Percentiles rank a stretch among this genome's conserved stretches.
These are phyloP conservation scores for Heliangelus exortis DNA, from an alignment of 2,797 vertebrate species.

Conservation along the genomic window DNA sequence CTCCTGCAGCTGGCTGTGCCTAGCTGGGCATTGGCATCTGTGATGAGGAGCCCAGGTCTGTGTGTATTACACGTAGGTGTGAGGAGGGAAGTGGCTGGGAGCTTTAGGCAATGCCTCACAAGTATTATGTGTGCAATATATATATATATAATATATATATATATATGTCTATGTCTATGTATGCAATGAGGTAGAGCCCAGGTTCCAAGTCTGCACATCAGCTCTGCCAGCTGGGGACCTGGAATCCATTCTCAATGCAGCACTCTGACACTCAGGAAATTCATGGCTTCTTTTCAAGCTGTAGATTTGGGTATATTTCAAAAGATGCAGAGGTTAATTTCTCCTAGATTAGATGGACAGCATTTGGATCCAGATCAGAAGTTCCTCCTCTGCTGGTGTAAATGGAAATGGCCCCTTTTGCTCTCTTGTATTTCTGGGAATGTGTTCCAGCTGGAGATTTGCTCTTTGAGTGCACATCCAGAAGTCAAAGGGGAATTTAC, in stretches of 20 bases:
- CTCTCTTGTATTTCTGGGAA: not conserved
- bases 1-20: not conserved
- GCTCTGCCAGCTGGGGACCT: not conserved
- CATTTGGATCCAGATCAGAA: not conserved
- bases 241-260: not conserved
- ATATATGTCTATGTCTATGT: no score
- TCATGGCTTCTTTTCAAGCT: not conserved
- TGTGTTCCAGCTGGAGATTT: not conserved
- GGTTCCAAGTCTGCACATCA: not conserved
- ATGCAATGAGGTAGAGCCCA: not conserved
- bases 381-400: not conserved
- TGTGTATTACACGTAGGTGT: no score
- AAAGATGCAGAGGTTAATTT: not conserved
- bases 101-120: not conserved
- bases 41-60: not conserved
- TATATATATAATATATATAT: no score
- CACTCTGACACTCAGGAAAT: not conserved
- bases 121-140: not conserved
- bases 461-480: not conserved
- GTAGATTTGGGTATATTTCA: not conserved
- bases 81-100: not conserved
- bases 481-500: not conserved
- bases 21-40: not conserved
- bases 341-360: not conserved
- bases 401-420: not conserved